Evolutionary conservation across 2,113 vertebrate species (phyloP).

Genomic region (Vidua macroura): DNA sequence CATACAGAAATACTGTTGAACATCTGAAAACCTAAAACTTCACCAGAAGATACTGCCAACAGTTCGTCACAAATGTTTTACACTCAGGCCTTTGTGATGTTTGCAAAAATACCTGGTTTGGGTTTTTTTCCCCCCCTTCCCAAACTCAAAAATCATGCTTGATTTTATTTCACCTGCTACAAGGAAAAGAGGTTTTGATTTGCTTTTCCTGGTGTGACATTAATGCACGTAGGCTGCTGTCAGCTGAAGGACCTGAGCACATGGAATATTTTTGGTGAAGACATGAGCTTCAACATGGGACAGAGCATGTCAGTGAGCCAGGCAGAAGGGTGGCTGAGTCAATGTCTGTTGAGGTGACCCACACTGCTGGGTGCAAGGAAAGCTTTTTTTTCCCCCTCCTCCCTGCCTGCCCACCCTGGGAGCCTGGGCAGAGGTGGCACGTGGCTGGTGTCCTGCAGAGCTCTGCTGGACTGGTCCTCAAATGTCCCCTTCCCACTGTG

Average conservation of each 20-base stretch:
- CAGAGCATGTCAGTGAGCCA: neutral
- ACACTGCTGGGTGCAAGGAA: neutral
- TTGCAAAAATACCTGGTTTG: neutral
- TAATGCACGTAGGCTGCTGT: neutral
- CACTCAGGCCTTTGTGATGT: neutral
- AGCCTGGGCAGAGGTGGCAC: neutral
- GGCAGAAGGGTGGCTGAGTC: neutral
- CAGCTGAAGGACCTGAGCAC: neutral
- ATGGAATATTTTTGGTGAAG: neutral
- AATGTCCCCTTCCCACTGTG: fast-evolving
- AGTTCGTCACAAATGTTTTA: neutral
- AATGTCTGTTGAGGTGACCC: neutral
- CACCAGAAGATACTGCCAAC: neutral
- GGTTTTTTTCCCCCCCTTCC: fast-evolving
- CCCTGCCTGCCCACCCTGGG: fast-evolving
- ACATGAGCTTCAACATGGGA: neutral
- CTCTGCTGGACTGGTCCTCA: neutral
- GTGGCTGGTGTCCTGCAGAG: neutral
- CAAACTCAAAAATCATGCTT: neutral
- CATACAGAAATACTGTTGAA: conserved; percentile 5
- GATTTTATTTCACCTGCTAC: neutral
- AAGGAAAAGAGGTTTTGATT: neutral
- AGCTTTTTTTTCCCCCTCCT: neutral
- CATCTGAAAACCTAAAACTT: neutral
- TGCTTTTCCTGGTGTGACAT: fast-evolving